Evolutionary conservation across 2,888 invertebrate genomes (phyloP).

Genomic region (Leucophenga montana): DNA sequence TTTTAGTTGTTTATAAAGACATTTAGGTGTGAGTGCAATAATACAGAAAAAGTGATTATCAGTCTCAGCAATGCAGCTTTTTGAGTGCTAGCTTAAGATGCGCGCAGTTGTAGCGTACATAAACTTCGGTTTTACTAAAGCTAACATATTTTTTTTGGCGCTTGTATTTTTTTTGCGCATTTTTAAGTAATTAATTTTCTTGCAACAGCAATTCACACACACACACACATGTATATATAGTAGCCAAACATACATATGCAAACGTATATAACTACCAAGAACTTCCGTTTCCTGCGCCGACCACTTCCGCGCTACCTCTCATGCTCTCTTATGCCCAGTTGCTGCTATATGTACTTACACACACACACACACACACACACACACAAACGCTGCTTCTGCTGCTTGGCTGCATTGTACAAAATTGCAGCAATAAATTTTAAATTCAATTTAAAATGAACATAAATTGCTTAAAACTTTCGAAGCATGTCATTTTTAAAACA

Average conservation of each 20-base stretch:
- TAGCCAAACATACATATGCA: neutral
- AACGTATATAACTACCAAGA: conserved; percentile 48
- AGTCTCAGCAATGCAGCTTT: no score
- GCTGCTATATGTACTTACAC: neutral
- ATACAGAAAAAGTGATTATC: no score
- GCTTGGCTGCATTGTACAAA: conserved; percentile 48
- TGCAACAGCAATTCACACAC: conserved; percentile 42
- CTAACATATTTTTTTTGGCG: neutral
- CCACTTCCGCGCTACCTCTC: neutral
- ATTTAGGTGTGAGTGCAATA: no score
- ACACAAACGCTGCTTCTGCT: conserved; percentile 14
- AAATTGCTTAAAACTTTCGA: conserved; percentile 72
- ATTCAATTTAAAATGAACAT: conserved; percentile 73
- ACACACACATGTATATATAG: conserved; percentile 35
- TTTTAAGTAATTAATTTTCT: conserved; percentile 60
- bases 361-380: conserved; percentile 33
- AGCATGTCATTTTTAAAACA: conserved; percentile 73
- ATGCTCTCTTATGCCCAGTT: neutral
- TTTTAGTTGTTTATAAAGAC: no score
- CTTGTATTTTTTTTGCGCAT: conserved; percentile 34
- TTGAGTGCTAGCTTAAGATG: no score
- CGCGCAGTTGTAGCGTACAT: no score
- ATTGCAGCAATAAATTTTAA: conserved; percentile 72
- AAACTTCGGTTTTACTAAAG: no score
- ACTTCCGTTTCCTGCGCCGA: conserved; percentile 57